These are phyloP conservation scores for Lepidocyrtoides sp. DNA, from an alignment of 2,888 invertebrate genomes.

Conservation along the genomic window DNA sequence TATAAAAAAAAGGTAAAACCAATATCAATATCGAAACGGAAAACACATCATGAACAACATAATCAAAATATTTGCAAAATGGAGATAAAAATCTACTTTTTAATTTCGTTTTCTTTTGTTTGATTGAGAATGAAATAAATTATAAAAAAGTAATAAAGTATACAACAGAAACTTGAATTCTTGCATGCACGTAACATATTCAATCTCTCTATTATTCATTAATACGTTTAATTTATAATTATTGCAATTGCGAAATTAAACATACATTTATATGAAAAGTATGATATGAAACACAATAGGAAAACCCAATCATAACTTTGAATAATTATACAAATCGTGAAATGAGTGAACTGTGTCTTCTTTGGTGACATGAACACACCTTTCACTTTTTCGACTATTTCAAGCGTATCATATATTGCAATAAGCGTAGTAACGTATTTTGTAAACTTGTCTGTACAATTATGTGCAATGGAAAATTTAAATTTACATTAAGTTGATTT, in stretches of 20 bases:
- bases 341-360: too few species aligned
- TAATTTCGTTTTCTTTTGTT: not conserved
- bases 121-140: not conserved
- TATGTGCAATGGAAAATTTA: too few species aligned
- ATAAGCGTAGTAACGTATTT: constrained; percentile 2
- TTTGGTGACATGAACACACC: too few species aligned
- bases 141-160: too few species aligned
- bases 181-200: not conserved
- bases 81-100: not conserved
- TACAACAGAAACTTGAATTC: too few species aligned
- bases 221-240: too few species aligned
- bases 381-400: too few species aligned
- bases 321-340: too few species aligned
- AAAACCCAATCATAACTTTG: too few species aligned
- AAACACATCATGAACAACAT: constrained; percentile 39
- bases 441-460: not conserved
- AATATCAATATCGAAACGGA: not conserved
- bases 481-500: too few species aligned
- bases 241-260: too few species aligned
- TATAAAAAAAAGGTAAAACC: not conserved
- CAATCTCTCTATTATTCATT: not conserved
- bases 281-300: too few species aligned
- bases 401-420: not conserved
- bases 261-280: not conserved
- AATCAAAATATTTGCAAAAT: not conserved